These are phyloP conservation scores for Hirudo medicinalis DNA, from an alignment of 1,140 invertebrate species.

Conservation along the genomic window DNA sequence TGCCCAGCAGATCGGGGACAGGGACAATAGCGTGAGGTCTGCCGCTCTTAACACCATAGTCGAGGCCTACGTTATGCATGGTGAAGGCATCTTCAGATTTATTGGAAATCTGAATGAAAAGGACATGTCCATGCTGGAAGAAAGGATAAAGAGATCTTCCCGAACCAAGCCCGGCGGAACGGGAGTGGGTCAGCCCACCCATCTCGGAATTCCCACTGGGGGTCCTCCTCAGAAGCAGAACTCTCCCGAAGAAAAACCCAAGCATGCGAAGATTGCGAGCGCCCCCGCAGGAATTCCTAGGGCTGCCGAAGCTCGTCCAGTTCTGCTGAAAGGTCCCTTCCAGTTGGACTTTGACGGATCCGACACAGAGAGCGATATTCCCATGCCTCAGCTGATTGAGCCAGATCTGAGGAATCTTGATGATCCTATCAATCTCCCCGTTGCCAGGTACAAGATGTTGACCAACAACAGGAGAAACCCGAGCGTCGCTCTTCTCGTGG, in stretches of 20 bases:
- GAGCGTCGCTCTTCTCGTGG: conserved; percentile 45
- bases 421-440: conserved; percentile 35
- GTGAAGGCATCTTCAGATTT: conserved; percentile 77
- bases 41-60: conserved; percentile 87
- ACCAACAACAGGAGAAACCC: conserved; percentile 35
- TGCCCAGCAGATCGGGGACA: conserved; percentile 81
- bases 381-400: conserved; percentile 43
- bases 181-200: neutral
- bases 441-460: conserved; percentile 33
- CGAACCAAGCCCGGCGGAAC: conserved; percentile 27
- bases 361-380: conserved; percentile 14
- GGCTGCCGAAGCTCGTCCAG: neutral
- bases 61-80: conserved; percentile 73
- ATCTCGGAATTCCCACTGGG: neutral
- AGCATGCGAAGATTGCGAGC: neutral
- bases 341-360: conserved; percentile 38
- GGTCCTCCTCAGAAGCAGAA: neutral
- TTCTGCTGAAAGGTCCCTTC: conserved; percentile 26
- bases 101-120: conserved; percentile 86
- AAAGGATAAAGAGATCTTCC: conserved; percentile 57
- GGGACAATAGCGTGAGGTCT: conserved; percentile 88
- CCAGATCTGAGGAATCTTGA: conserved; percentile 41
- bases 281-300: neutral
- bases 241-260: conserved; percentile 18
- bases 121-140: conserved; percentile 79